Base-by-base conservation (phyloP, 1,140 invertebrate species). In the Drosophila tristis region DNA sequence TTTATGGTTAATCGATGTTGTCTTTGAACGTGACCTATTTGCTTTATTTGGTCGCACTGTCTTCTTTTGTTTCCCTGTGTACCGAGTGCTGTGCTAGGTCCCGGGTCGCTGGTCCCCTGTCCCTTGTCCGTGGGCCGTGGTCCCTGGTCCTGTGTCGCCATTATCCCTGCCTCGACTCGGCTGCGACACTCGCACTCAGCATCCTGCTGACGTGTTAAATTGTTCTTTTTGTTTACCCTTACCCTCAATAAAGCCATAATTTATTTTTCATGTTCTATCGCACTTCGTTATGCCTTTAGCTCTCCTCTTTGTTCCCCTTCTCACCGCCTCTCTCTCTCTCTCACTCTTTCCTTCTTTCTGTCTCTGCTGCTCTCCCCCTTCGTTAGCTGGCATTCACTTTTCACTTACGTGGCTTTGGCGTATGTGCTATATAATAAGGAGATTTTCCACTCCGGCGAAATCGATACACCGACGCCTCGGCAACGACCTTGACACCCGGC, bases 1-100 rank as follows among this genome's bases (percentile, higher is more conserved):
- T 90, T 90, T 90, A 90, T 90, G 87, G 87, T 90, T 89, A 90
- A 90, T 90, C 87, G 87, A 90, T 90, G 87, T 87, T 90, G 87
- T 90, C 82, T 80, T 87, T 90, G 82, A 90, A 90, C 87, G 87
- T 90, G 87, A 90, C 87, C 87, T 84, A 90, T 90, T 90, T 90
- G 87, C 87, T 90, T 90, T 84, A 90, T 90, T 90, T 90, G 58
- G 68, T 74, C 67, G 73, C 57, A 49, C 61, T 35, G 73, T 74
- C 56, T 81, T 59, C 59, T 74, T 65, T 47, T 80, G 64, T 63
- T 51, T 58, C 50, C 51, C 57, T 78, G 48, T 44, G 15, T 26
- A 20, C 48, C 45, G 42, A 20, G 20, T 20, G 20, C 20, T 20
- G 1, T 20, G 20, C 20, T 20, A 51, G 15, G 20, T 66, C 39